Conservation (phyloP, 2,888 invertebrate species). For the Lepidocyrtinus sp. region DNA sequence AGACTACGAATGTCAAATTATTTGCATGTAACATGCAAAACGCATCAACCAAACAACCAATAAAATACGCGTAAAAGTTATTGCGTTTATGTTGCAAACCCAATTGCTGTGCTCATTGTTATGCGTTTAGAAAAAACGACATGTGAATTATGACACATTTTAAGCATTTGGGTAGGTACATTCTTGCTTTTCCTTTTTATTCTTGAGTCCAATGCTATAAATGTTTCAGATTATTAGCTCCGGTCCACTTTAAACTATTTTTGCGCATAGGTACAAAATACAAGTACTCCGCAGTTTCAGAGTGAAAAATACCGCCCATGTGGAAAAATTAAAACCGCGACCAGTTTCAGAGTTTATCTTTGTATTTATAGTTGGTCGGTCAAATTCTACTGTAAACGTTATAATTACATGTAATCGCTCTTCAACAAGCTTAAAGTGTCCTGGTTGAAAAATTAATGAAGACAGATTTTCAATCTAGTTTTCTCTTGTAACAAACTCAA, state of each 20-base stretch:
- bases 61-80: not conserved
- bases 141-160: conserved; percentile 9
- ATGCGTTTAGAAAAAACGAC: not conserved
- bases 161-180: not conserved
- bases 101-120: conserved; percentile 16
- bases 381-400: no score
- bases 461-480: no score
- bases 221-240: conserved; percentile 29
- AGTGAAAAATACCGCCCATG: no score
- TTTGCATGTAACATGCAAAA: conserved; percentile 26
- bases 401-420: no score
- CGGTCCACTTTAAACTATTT: conserved; percentile 40
- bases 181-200: not conserved
- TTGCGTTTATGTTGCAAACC: not conserved
- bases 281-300: not conserved
- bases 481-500: no score
- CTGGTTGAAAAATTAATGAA: no score
- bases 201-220: not conserved
- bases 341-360: no score
- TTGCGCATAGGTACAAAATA: conserved; percentile 13
- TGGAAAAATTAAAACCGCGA: no score
- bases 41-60: conserved; percentile 21
- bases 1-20: not conserved
- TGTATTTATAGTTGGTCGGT: no score
- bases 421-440: no score